Conservation (phyloP, 2,113 vertebrate species). For the Anhinga rufa region DNA sequence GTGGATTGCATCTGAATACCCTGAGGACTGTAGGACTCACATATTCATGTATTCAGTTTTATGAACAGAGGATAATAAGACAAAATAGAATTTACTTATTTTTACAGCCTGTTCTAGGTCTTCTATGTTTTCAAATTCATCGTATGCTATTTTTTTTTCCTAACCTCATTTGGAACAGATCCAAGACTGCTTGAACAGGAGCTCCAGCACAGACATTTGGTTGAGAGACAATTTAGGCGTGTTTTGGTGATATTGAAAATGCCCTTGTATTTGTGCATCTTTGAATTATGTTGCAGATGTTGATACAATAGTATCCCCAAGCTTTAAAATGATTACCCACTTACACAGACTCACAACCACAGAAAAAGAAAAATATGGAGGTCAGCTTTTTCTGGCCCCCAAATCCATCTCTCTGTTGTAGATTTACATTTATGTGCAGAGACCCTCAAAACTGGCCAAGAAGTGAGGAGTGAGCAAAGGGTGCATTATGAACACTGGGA, state of each 20-base stretch:
- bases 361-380: neutral
- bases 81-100: conserved; percentile 1
- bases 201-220: neutral
- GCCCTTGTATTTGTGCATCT: neutral
- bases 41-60: neutral
- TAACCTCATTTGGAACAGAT: neutral
- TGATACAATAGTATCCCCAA: neutral
- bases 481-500: conserved; percentile 39
- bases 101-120: neutral
- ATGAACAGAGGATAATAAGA: neutral
- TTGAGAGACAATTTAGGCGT: conserved; percentile 24
- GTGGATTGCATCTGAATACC: neutral
- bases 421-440: conserved; percentile 56
- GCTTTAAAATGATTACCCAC: conserved; percentile 23
- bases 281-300: neutral
- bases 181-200: neutral
- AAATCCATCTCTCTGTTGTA: conserved; percentile 19
- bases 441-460: conserved; percentile 32
- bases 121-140: neutral
- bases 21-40: neutral
- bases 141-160: neutral
- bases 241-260: neutral
- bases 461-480: conserved; percentile 31
- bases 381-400: conserved; percentile 9
- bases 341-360: conserved; percentile 16